Conservation (phyloP, 2,888 invertebrate genomes). For the Ypsolopha scabrella region DNA sequence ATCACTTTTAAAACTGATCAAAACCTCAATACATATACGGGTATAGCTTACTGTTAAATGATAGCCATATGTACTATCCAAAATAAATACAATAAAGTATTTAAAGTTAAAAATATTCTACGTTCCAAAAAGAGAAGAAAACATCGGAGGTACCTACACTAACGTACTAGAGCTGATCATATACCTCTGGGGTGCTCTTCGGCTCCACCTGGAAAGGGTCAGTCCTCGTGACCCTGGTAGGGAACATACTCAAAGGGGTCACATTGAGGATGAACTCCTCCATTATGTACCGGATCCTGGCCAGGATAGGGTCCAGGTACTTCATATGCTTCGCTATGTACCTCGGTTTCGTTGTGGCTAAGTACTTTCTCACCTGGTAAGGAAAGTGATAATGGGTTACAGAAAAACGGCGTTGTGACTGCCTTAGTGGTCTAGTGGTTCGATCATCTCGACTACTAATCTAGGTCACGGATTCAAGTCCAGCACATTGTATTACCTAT, state of each 20-base stretch:
- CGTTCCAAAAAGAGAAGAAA: not conserved
- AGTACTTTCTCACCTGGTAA: constrained; percentile 34
- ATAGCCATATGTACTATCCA: no score
- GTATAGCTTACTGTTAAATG: no score
- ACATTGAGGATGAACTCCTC: constrained; percentile 58
- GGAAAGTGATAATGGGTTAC: not conserved
- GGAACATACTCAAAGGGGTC: constrained; percentile 33
- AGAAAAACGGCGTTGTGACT: not conserved
- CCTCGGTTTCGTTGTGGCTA: constrained; percentile 22
- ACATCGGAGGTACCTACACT: not conserved
- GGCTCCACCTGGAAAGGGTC: no score
- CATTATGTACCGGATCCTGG: constrained; percentile 47
- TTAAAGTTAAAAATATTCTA: no score
- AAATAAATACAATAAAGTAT: no score
- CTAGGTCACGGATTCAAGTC: no score
- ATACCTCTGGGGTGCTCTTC: not conserved
- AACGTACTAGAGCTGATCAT: not conserved
- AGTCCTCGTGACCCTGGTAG: not conserved
- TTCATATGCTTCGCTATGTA: constrained; percentile 38
- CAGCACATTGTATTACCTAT: no score
- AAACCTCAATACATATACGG: no score
- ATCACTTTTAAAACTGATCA: no score
- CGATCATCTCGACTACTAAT: no score
- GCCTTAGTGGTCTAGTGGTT: no score
- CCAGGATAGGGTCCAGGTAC: constrained; percentile 31